phyloP scores from a whole-genome alignment of 2,113 vertebrate genomes.

The Aegotheles bennettii region DNA sequence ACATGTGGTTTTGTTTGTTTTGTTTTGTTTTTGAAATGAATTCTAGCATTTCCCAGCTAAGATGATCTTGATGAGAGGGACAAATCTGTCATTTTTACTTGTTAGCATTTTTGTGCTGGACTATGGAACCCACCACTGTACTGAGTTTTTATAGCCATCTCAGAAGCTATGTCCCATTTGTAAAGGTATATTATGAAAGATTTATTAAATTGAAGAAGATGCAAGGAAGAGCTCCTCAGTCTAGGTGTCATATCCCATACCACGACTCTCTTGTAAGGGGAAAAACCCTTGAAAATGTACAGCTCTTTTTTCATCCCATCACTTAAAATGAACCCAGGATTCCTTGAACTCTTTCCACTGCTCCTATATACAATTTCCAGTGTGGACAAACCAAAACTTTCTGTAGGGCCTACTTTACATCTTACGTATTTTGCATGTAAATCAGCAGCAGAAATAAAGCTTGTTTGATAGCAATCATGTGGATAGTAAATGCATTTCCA shows the following conservation, averaged over 20 bases:
- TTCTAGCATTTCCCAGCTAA: not conserved
- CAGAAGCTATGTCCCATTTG: not conserved
- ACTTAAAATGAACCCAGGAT: not conserved
- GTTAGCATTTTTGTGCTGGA: not conserved
- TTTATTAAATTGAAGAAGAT: not conserved
- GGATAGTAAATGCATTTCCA: conserved; percentile 42
- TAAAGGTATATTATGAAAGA: not conserved
- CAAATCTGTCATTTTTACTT: not conserved
- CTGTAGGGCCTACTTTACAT: not conserved
- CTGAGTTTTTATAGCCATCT: not conserved
- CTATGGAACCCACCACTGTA: not conserved
- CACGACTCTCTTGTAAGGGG: not conserved
- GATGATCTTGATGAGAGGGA: not conserved
- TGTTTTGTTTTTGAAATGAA: not conserved
- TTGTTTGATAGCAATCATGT: not conserved
- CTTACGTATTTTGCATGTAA: not conserved
- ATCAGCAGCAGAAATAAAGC: not conserved
- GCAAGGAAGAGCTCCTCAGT: not conserved
- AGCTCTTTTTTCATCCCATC: not conserved
- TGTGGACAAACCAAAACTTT: conserved; percentile 37
- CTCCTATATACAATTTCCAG: conserved; percentile 35
- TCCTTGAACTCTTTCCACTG: not conserved
- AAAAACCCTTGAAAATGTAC: not conserved
- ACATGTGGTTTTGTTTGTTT: not conserved
- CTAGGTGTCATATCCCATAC: not conserved